A percentile compares a stretch with the other conserved stretches of the same genome.
Conservation (phyloP, 1,140 invertebrate species). For the Nymphalis io region DNA sequence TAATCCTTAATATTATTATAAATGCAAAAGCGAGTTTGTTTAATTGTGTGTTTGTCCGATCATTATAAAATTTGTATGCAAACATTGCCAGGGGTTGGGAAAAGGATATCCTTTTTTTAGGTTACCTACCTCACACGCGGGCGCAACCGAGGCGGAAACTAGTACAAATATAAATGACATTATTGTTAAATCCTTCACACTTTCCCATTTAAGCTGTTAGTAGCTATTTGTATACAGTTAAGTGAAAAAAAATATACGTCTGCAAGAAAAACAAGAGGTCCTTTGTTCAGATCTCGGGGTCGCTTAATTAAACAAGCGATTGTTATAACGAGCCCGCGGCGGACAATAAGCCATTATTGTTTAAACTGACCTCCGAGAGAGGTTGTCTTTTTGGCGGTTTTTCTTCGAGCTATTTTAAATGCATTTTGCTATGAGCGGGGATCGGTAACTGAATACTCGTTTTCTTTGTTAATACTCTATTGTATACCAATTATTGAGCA, state of each 20-base stretch:
- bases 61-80: too few species aligned
- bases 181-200: too few species aligned
- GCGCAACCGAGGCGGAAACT: too few species aligned
- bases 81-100: too few species aligned
- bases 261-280: slow-evolving; percentile 14
- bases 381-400: slow-evolving; percentile 44
- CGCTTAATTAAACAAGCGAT: slow-evolving; percentile 62
- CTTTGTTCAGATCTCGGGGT: slow-evolving; percentile 31
- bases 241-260: slow-evolving; percentile 8
- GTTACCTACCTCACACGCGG: too few species aligned
- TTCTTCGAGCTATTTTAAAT: slow-evolving; percentile 24
- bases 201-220: background rate
- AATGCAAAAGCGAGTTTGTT: too few species aligned
- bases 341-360: slow-evolving; percentile 59
- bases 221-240: slow-evolving; percentile 4
- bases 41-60: too few species aligned
- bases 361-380: slow-evolving; percentile 49
- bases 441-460: slow-evolving; percentile 9
- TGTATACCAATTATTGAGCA: background rate
- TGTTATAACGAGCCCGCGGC: slow-evolving; percentile 47
- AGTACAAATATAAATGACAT: too few species aligned
- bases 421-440: background rate
- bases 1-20: too few species aligned
- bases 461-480: background rate
- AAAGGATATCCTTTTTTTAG: too few species aligned